phyloP scores from a whole-genome alignment of 2,113 vertebrate genomes.

The Aix galericulata region DNA sequence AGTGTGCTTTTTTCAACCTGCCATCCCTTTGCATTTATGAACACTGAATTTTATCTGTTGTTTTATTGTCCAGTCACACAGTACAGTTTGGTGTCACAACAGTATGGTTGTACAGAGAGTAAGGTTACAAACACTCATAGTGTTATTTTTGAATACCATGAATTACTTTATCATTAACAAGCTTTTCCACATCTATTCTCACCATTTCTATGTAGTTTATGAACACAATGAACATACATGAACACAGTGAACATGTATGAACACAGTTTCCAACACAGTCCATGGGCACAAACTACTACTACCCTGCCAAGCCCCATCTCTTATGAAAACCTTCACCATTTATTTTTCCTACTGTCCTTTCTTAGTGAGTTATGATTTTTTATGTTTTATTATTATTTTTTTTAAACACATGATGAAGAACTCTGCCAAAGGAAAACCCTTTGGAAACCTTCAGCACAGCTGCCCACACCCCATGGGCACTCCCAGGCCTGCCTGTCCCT shows the following conservation, averaged over 20 bases:
- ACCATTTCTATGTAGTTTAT: not conserved
- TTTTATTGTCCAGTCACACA: not conserved
- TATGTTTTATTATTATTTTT: not conserved
- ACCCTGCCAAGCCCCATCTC: not conserved
- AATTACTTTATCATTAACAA: not conserved
- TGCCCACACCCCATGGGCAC: accelerated
- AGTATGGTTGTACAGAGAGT: not conserved
- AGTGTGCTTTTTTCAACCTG: not conserved
- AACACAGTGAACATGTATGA: not conserved
- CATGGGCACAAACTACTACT: accelerated
- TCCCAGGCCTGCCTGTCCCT: accelerated
- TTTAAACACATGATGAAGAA: not conserved
- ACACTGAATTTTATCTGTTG: not conserved
- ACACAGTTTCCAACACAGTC: not conserved
- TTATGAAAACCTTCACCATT: not conserved
- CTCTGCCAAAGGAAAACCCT: not conserved
- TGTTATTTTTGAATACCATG: not conserved
- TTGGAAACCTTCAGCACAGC: not conserved
- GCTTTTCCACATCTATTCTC: slow-evolving; percentile 4
- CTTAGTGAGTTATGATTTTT: not conserved
- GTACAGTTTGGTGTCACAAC: not conserved
- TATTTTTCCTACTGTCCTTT: not conserved
- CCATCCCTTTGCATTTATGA: accelerated
- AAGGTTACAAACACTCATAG: not conserved
- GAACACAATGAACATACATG: not conserved